Base-by-base conservation (phyloP, 2,888 invertebrate species). In the Pyrochroa serraticornis region DNA sequence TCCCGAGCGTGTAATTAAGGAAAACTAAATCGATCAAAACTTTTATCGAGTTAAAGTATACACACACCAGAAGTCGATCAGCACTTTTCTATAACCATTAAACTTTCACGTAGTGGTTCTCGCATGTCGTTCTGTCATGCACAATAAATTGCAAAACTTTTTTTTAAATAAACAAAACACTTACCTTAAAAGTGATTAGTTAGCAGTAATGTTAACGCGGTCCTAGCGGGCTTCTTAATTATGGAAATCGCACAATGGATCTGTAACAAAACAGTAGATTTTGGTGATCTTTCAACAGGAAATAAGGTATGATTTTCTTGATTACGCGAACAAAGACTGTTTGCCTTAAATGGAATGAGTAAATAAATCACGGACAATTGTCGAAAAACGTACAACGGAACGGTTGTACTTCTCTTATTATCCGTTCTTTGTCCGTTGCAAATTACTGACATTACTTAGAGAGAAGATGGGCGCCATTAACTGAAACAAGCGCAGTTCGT, bases 21-120 rank as follows among this genome's bases (percentile, higher is more conserved):
- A 22, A 22, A 22, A 22, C 22, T 22, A 22, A 48, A 48, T 38
- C 47, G 47, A 48, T 48, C 47, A 37, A 48, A 48, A 48, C 33
- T 50, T 49, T 50, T 50, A 50, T 41, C 41, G 49, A 50, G 42
- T 50, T 50, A 3, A 22, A 22, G 22, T 22, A 22, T 2, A 5
- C 5, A 22, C 22, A 22, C 22, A 22, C 22, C 5, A 22, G 22
- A 35, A 50, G 30, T 10, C 42, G 49, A 50, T 50, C 42, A 35
- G 41, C 39, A 33, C 34, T 32, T 34, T 34, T 49, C 41, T 14
- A 9, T 37, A 37, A 38, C 41, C 49, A 49, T 49, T 39, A 49
- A 49, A 48, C 47, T 48, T 48, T 48, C 37, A 48, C 38, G 38
- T 38, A 31, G n/a, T 9, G 5, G 10, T 10, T 38, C 37, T 37